A percentile compares a stretch with the other conserved stretches of the same genome.
Conservation (phyloP, 2,888 invertebrate species). For the Drosophila tanythrix region DNA sequence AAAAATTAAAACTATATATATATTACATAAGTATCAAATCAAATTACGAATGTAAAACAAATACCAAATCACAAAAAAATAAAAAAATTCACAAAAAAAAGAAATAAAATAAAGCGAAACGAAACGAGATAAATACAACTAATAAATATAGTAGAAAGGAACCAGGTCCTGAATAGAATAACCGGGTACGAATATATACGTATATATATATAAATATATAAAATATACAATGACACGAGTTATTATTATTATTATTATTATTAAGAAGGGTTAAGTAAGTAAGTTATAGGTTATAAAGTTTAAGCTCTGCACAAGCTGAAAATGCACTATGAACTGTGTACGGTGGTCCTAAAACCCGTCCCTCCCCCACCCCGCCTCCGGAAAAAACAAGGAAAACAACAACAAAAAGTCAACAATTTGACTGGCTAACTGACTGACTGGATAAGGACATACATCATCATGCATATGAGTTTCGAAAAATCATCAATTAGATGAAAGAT, state of each 20-base stretch:
- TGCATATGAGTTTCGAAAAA: constrained; percentile 22
- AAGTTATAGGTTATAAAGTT: constrained; percentile 17
- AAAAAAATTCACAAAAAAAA: constrained; percentile 9
- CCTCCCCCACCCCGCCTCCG: background rate
- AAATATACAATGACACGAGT: constrained; percentile 71
- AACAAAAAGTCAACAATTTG: constrained; percentile 2
- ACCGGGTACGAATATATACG: constrained; percentile 54
- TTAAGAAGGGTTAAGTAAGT: constrained; percentile 26
- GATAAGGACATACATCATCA: constrained; percentile 14
- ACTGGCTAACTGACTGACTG: constrained; percentile 25
- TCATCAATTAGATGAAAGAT: constrained; percentile 47
- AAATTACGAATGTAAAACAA: constrained; percentile 51
- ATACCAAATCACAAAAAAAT: constrained; percentile 26
- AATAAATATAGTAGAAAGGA: constrained; percentile 42
- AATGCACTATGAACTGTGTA: constrained; percentile 42
- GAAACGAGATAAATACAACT: constrained; percentile 36
- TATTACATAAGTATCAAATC: constrained; percentile 48
- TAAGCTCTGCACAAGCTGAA: constrained; percentile 55
- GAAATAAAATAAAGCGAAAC: constrained; percentile 16
- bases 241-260: constrained; percentile 10
- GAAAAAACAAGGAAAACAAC: background rate
- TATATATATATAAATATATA: constrained; percentile 42
- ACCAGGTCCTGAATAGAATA: constrained; percentile 49
- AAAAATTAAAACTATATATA: constrained; percentile 47
- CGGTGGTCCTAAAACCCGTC: constrained; percentile 9